Percentiles rank a stretch among this genome's conserved stretches.
phyloP scores from a whole-genome alignment of 2,797 vertebrate species.

The Selene dorsalis region DNA sequence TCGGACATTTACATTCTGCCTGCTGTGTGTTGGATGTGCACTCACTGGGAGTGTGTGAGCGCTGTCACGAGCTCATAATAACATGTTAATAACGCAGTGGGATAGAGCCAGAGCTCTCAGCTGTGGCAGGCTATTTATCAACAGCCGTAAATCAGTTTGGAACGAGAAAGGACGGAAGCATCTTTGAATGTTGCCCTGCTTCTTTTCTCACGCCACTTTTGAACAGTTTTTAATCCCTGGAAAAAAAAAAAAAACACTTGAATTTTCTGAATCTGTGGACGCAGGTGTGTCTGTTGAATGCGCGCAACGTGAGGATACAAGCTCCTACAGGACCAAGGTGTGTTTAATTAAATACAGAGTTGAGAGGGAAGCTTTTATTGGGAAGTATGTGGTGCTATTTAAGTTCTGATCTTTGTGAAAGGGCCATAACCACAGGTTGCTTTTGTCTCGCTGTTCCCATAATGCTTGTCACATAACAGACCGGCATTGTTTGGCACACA shows the following conservation, averaged over 20 bases:
- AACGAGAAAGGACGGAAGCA: constrained; percentile 71
- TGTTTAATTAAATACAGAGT: constrained; percentile 62
- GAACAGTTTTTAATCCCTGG: constrained; percentile 63
- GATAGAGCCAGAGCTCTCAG: constrained; percentile 13
- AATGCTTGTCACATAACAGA: constrained; percentile 53
- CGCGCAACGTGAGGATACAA: constrained; percentile 57
- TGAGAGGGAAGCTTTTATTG: constrained; percentile 70
- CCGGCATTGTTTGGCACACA: constrained; percentile 42
- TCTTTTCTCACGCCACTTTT: constrained; percentile 61
- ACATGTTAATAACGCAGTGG: constrained; percentile 30
- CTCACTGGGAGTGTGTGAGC: constrained; percentile 10
- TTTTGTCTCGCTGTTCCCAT: constrained; percentile 66
- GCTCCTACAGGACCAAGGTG: constrained; percentile 80
- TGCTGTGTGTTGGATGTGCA: constrained; percentile 46
- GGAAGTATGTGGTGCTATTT: constrained; percentile 48
- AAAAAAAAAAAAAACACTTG: neutral
- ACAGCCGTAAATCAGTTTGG: constrained; percentile 70
- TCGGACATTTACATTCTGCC: constrained; percentile 29
- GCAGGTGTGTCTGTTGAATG: constrained; percentile 28
- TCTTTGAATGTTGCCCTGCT: constrained; percentile 55
- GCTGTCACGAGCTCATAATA: constrained; percentile 56
- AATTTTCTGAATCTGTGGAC: constrained; percentile 49
- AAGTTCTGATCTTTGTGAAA: constrained; percentile 43
- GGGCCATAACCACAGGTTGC: constrained; percentile 42
- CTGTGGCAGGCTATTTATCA: constrained; percentile 48